A percentile compares a stretch with the other conserved stretches of the same genome.
Evolutionary conservation across 2,888 invertebrate species (phyloP).

Genomic region (Leucophora obtusa): DNA sequence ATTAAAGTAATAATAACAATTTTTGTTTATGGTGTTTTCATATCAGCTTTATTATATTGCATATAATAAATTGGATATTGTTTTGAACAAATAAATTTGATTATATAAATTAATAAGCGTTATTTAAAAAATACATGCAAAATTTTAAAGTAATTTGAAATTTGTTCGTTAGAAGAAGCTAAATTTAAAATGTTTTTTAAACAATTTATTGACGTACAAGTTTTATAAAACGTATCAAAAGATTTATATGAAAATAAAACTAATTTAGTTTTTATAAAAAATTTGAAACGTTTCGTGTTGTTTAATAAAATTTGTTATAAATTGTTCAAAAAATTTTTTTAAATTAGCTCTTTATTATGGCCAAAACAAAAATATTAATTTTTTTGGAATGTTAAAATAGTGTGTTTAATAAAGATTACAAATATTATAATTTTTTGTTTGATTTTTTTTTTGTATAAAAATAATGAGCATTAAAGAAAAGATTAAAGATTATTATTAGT

Average conservation of each 20-base stretch:
- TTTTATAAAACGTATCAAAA: no score
- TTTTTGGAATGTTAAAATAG: constrained; percentile 16
- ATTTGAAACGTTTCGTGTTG: neutral
- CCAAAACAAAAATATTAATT: neutral
- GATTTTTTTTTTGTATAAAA: neutral
- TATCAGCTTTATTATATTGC: neutral
- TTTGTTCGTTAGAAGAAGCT: constrained; percentile 1
- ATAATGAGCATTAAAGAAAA: constrained; percentile 7
- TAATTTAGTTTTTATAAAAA: no score
- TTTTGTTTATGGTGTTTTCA: neutral
- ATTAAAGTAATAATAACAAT: neutral
- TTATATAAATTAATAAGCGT: constrained; percentile 38
- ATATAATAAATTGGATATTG: constrained; percentile 33
- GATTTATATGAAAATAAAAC: no score
- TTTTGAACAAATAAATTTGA: constrained; percentile 37
- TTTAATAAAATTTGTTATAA: neutral
- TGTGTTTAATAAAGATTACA: constrained; percentile 4
- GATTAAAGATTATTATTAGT: neutral
- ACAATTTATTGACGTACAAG: neutral
- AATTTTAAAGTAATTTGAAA: constrained; percentile 23
- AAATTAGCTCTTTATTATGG: neutral
- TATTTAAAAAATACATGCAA: constrained; percentile 19
- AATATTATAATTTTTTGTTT: neutral
- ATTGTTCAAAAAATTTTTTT: neutral
- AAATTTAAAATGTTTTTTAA: neutral